Evolutionary conservation across 2,888 invertebrate species (phyloP).

Genomic region (Nematopogon swammerdamellus): DNA sequence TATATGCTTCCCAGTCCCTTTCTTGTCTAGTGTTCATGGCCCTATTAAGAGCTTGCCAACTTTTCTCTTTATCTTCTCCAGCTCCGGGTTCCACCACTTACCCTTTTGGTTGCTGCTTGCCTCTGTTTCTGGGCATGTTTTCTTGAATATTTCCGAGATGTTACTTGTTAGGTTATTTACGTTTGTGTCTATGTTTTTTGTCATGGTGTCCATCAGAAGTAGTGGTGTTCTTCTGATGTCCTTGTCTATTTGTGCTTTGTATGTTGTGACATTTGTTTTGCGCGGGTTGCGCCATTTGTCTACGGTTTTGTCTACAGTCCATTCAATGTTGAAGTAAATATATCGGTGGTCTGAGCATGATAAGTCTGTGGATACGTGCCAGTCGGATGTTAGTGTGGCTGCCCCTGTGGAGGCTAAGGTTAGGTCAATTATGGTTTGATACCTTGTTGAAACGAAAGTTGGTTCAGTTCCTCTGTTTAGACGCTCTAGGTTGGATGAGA

Average conservation of each 20-base stretch:
- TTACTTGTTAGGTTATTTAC: neutral
- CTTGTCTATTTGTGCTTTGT: neutral
- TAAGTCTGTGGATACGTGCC: neutral
- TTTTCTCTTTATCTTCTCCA: neutral
- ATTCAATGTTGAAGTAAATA: no score
- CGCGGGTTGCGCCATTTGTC: neutral
- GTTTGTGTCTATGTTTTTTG: neutral
- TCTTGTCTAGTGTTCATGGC: neutral
- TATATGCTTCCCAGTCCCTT: neutral
- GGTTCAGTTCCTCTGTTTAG: no score
- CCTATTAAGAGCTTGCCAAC: neutral
- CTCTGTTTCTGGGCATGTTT: neutral
- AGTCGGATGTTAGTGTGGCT: neutral
- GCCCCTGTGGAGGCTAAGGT: neutral
- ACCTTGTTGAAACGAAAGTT: no score
- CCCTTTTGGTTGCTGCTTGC: neutral
- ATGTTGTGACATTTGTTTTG: neutral
- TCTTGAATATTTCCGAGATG: neutral
- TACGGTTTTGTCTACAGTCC: no score
- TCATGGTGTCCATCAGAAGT: neutral
- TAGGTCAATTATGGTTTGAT: neutral
- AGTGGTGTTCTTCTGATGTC: neutral
- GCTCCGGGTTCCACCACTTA: neutral
- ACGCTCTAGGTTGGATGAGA: no score
- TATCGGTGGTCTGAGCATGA: no score